Percentiles rank a stretch among this genome's conserved stretches.
phyloP scores from a whole-genome alignment of 2,888 invertebrate genomes.

The Chorisops tibialis region DNA sequence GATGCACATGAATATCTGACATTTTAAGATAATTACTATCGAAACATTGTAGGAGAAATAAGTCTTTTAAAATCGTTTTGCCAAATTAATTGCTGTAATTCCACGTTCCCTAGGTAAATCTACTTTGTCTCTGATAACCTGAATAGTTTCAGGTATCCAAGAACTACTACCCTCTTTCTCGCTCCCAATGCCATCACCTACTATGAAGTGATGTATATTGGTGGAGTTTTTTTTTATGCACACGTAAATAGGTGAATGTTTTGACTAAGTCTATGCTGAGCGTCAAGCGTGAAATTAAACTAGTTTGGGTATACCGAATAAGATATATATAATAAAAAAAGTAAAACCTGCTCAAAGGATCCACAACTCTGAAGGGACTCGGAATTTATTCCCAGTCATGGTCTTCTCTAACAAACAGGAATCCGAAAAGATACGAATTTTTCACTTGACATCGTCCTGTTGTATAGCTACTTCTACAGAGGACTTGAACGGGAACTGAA shows the following conservation, averaged over 20 bases:
- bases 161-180: no score
- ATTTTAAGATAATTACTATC: no score
- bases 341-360: conserved; percentile 5
- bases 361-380: conserved; percentile 16
- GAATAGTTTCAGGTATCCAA: no score
- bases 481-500: conserved; percentile 4
- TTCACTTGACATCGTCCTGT: conserved; percentile 20
- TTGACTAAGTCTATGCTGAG: conserved; percentile 17
- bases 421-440: conserved; percentile 16
- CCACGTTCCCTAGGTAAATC: no score
- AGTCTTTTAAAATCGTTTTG: no score
- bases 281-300: conserved; percentile 30
- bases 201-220: no score
- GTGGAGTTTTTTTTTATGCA: no score
- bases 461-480: not conserved
- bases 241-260: not conserved
- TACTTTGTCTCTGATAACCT: no score
- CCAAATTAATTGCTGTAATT: no score
- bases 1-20: no score
- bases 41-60: no score
- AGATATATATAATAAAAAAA: conserved; percentile 12
- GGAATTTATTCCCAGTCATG: conserved; percentile 8
- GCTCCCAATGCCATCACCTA: no score
- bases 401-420: conserved; percentile 6
- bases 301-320: conserved; percentile 18